Evolutionary conservation across 2,888 invertebrate genomes (phyloP).

Genomic region (Drosophila mulleri): DNA sequence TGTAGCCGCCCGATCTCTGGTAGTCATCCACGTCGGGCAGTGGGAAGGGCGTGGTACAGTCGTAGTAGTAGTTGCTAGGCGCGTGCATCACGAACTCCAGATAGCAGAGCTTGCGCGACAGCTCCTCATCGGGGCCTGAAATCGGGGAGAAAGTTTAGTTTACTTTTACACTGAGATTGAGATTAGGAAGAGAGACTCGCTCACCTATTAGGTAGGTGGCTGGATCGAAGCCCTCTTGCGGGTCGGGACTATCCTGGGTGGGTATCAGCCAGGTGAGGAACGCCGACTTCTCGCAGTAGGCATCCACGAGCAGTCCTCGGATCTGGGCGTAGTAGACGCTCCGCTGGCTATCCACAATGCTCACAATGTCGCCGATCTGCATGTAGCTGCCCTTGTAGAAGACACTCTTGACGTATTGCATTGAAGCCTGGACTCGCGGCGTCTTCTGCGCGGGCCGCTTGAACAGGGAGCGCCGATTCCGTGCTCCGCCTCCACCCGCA

Average conservation of each 20-base stretch:
- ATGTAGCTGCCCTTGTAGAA: conserved; percentile 93
- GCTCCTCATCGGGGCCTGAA: conserved; percentile 94
- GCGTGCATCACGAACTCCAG: conserved; percentile 98
- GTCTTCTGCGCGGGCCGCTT: conserved; percentile 93
- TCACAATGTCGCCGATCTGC: conserved; percentile 96
- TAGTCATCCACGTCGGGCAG: conserved; percentile 86
- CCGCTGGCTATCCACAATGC: conserved; percentile 91
- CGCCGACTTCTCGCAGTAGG: conserved; percentile 97
- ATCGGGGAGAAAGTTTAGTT: neutral
- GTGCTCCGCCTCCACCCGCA: conserved; percentile 85
- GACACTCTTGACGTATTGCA: conserved; percentile 91
- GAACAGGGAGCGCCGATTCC: conserved; percentile 91
- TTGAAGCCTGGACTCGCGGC: conserved; percentile 92
- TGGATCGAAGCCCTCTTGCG: conserved; percentile 92
- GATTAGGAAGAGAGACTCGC: neutral
- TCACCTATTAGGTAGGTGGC: conserved; percentile 94
- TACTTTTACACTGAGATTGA: neutral
- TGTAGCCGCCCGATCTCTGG: conserved; percentile 86
- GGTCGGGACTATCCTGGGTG: conserved; percentile 91
- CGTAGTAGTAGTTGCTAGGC: conserved; percentile 95
- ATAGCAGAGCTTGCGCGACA: conserved; percentile 92
- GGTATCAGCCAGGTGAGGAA: conserved; percentile 96
- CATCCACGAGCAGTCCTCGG: conserved; percentile 94
- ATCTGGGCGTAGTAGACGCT: conserved; percentile 95
- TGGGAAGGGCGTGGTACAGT: conserved; percentile 91